A percentile compares a stretch with the other conserved stretches of the same genome.
Conservation (phyloP, 2,797 vertebrate genomes). For the Yasuhikotakia modesta region DNA sequence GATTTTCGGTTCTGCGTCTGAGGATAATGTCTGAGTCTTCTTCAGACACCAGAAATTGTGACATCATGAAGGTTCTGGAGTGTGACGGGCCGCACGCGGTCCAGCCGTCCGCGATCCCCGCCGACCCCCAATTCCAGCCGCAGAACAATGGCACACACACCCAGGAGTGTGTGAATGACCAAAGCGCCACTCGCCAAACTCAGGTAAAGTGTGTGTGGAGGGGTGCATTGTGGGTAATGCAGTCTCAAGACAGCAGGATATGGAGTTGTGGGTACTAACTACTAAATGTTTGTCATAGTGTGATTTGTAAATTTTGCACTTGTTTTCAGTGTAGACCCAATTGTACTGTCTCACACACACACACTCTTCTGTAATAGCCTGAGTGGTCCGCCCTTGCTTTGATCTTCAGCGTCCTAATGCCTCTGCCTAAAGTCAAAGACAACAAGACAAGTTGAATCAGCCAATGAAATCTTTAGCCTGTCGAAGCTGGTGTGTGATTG, state of each 20-base stretch:
- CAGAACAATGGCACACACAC: conserved; percentile 69
- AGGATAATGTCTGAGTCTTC: conserved; percentile 98
- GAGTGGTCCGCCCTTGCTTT: conserved; percentile 1
- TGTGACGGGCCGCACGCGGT: conserved; percentile 71
- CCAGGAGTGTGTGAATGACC: conserved; percentile 58
- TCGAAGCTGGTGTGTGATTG: conserved; percentile 42
- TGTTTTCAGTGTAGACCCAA: not conserved
- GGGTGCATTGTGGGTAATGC: not conserved
- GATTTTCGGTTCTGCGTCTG: conserved; percentile 83
- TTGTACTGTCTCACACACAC: not conserved
- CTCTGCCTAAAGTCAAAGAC: not conserved
- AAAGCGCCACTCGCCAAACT: conserved; percentile 51
- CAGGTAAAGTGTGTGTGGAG: conserved; percentile 45
- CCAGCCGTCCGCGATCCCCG: conserved; percentile 81
- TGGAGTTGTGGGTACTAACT: not conserved
- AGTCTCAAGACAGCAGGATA: not conserved
- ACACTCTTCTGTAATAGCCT: not conserved
- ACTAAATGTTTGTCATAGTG: not conserved
- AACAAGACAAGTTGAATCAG: conserved; percentile 3
- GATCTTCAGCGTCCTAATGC: not conserved
- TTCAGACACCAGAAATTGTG: conserved; percentile 84
- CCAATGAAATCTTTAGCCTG: conserved; percentile 1
- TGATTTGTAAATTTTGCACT: too few species aligned
- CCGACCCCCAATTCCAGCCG: conserved; percentile 76
- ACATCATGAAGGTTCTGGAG: conserved; percentile 86